Conservation (phyloP, 2,797 vertebrate genomes). For the Loris lydekkerianus region DNA sequence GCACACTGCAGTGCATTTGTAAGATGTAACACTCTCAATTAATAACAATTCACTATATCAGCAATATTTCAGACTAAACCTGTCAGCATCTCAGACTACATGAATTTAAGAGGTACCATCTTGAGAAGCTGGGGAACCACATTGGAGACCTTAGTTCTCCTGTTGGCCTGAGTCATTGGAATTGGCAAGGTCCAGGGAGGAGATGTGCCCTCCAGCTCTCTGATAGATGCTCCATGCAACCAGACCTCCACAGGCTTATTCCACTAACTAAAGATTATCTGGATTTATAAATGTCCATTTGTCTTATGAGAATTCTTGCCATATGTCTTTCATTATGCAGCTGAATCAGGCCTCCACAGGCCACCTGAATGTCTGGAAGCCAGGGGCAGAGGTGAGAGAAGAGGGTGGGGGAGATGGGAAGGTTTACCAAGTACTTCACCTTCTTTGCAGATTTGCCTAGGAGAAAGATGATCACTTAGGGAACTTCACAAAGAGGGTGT, state of each 20-base stretch:
- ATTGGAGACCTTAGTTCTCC: neutral
- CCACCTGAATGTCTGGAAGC: neutral
- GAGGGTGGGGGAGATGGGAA: fast-evolving
- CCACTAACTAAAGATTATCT: neutral
- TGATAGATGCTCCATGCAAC: neutral
- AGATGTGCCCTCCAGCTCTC: neutral
- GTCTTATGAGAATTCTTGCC: neutral
- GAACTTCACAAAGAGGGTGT: neutral
- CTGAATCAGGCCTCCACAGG: neutral
- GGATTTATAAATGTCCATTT: neutral
- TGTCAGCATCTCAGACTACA: constrained; percentile 16
- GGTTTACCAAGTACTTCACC: neutral
- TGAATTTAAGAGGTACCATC: neutral
- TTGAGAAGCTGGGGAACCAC: neutral
- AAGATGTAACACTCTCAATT: neutral
- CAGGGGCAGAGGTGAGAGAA: neutral
- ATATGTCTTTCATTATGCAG: neutral
- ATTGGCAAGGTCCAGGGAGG: neutral
- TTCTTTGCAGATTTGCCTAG: neutral
- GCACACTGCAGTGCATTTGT: neutral
- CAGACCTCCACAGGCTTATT: neutral
- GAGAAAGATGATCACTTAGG: neutral
- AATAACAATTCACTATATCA: neutral
- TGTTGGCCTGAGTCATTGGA: neutral
- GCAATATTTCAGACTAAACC: neutral